Base-by-base conservation (phyloP, 92 coral and sea anemone species). In the Phenganax marumi region DNA sequence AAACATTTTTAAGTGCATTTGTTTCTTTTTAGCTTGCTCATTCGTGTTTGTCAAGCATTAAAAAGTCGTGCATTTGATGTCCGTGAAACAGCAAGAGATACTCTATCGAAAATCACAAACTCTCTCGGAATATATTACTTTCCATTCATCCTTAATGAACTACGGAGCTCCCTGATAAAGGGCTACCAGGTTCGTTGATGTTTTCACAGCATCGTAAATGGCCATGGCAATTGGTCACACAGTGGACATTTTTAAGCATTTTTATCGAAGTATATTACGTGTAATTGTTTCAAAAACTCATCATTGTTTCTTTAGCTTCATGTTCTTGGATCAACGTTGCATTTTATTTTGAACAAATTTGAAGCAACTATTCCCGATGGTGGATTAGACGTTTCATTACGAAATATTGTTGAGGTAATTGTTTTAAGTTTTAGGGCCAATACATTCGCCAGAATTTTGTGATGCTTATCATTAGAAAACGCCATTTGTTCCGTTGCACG, bases 21-120 rank as follows among this genome's bases (percentile, higher is more conserved):
- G 43, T 33, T 16, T 79, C 50, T 22, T 64, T 85, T 12, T 60
- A 95, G 98, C 7, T 89, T 95, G 75, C 96, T 95, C 52, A 85
- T 95, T 77, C 93, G 92, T 17, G 91, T 92, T 14, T 92, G 98
- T 62, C 84, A 89, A 81, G 86, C 97, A 4, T 81, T 95, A 49
- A 90, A 85, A 82, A 95, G 98, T 85, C 93, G 96, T 39, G 96
- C 96, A 17, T 91, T 90, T 22, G 98, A 95, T 70, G 98, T 95
- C 57, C 90, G 98, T 70, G 93, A 82, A 56, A 90, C 92, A 51
- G 98, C 98, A 54, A 90, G 97, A 85, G 93, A 91, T 66, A 93
- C 97, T 26, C 89, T 95, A 25, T 88, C 90, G 50, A 90, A 92
- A 84, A 95, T 95, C 52, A 81, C 97, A 0, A 77, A 90, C 21